Evolutionary conservation across 2,113 vertebrate genomes (phyloP).

Genomic region (Cyprinodon brontotheroides): DNA sequence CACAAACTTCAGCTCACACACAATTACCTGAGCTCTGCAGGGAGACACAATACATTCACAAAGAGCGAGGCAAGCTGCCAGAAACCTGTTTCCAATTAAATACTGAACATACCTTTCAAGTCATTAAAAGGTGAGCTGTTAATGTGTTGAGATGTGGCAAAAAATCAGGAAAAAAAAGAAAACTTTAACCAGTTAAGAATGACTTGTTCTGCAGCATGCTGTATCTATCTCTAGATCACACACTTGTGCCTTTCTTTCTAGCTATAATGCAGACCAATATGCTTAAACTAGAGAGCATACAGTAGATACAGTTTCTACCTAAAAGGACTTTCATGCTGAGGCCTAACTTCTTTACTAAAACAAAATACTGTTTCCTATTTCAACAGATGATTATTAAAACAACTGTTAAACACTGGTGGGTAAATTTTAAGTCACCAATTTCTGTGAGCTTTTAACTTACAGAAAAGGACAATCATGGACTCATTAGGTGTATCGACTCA

Average conservation of each 20-base stretch:
- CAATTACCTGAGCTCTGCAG: conserved; percentile 23
- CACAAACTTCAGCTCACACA: conserved; percentile 22
- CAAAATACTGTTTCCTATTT: no score
- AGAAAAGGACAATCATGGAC: no score
- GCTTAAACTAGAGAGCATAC: conserved; percentile 37
- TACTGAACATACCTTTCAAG: conserved; percentile 36
- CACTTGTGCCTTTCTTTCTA: conserved; percentile 51
- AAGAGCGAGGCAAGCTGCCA: conserved; percentile 36
- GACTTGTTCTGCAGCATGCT: conserved; percentile 40
- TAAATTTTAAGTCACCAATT: no score
- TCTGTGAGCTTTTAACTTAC: no score
- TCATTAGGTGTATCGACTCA: no score
- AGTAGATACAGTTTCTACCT: conserved; percentile 33
- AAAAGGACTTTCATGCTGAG: background rate
- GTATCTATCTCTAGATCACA: conserved; percentile 44
- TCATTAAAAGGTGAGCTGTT: conserved; percentile 48
- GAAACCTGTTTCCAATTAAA: conserved; percentile 57
- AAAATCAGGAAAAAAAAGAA: background rate
- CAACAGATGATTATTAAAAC: no score
- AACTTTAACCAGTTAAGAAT: conserved; percentile 42
- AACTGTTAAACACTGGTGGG: no score
- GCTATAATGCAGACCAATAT: conserved; percentile 33
- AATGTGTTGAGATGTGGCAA: conserved; percentile 35
- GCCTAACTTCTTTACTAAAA: background rate
- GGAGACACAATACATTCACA: conserved; percentile 17